phyloP scores from a whole-genome alignment of 2,888 invertebrate genomes.

The Tridacna gigas region DNA sequence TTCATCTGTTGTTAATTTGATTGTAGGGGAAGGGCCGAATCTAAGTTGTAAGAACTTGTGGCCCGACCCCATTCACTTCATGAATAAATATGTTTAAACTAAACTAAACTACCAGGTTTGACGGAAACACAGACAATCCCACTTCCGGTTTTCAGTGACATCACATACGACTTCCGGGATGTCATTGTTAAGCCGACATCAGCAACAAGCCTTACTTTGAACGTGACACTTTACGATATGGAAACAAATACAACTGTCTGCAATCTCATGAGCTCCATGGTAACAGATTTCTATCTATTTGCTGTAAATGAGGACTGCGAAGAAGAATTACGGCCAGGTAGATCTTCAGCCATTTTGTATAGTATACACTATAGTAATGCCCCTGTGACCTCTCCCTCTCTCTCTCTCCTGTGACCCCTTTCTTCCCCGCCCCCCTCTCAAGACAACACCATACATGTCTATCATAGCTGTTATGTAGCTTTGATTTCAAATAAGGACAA shows the following conservation, averaged over 20 bases:
- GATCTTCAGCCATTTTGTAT: background rate
- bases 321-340: background rate
- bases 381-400: background rate
- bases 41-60: no score
- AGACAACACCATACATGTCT: background rate
- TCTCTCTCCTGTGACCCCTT: background rate
- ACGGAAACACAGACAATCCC: background rate
- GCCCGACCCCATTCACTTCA: no score
- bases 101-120: constrained; percentile 1
- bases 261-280: background rate
- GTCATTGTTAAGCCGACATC: constrained; percentile 12
- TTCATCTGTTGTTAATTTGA: no score
- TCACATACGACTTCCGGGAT: constrained; percentile 10
- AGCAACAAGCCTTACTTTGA: background rate
- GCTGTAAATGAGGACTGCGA: background rate
- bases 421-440: background rate
- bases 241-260: constrained; percentile 2
- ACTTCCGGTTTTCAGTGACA: constrained; percentile 18
- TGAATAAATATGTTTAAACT: no score
- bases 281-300: background rate
- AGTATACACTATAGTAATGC: background rate
- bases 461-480: background rate
- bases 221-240: constrained; percentile 1
- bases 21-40: no score
- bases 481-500: no score